A percentile compares a stretch with the other conserved stretches of the same genome.
These are phyloP conservation scores for Trigoniulus corallinus DNA, from an alignment of 1,140 invertebrate species.

Conservation along the genomic window DNA sequence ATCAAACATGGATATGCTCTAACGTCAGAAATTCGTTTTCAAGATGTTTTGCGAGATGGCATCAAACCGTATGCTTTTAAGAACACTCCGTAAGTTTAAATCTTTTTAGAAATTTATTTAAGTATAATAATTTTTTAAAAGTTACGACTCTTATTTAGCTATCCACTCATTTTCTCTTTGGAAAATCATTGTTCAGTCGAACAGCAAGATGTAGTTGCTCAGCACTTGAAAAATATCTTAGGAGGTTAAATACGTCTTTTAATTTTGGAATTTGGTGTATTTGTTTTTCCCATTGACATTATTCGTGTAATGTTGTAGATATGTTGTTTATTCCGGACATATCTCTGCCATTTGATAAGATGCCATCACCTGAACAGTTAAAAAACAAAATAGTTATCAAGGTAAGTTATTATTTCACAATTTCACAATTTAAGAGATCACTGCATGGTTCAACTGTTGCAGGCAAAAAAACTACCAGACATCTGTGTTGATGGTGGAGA, in stretches of 20 bases:
- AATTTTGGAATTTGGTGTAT: too few relatives aligned
- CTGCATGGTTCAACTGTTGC: neutral
- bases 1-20: conserved; percentile 40
- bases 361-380: conserved; percentile 28
- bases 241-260: conserved; percentile 24
- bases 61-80: conserved; percentile 27
- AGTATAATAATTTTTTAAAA: neutral
- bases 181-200: conserved; percentile 38
- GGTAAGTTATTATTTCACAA: conserved; percentile 15
- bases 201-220: conserved; percentile 35
- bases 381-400: conserved; percentile 32
- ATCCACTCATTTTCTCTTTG: conserved; percentile 38
- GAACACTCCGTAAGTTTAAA: conserved; percentile 24
- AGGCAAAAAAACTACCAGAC: conserved; percentile 2
- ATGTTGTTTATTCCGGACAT: conserved; percentile 21
- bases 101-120: neutral
- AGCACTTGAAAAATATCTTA: conserved; percentile 32
- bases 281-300: too few relatives aligned
- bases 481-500: conserved; percentile 19
- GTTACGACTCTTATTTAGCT: conserved; percentile 21
- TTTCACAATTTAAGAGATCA: too few relatives aligned
- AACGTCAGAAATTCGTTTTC: conserved; percentile 35
- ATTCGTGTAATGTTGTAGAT: too few relatives aligned
- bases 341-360: conserved; percentile 14
- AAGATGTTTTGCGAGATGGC: conserved; percentile 34